Percentiles rank a stretch among this genome's conserved stretches.
Conservation (phyloP, 2,888 invertebrate species). For the Athetis lepigone region DNA sequence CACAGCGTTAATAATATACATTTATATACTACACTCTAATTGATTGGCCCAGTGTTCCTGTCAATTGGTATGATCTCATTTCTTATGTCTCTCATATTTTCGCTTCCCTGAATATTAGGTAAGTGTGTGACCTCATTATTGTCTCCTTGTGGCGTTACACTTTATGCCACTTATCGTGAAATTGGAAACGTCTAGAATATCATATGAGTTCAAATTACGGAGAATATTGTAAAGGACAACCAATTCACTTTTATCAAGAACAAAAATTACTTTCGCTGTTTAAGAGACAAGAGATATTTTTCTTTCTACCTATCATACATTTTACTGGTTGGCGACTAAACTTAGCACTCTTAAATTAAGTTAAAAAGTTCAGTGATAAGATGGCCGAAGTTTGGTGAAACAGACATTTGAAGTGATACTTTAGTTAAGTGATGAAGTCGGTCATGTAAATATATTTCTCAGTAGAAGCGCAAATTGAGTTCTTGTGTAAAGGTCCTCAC, state of each 20-base stretch:
- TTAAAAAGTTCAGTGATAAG: conserved; percentile 20
- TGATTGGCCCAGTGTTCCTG: not conserved
- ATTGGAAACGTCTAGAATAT: conserved; percentile 14
- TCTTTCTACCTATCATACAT: not conserved
- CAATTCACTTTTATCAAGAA: not conserved
- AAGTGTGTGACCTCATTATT: conserved; percentile 26
- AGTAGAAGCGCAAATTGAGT: conserved; percentile 2
- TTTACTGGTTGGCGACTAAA: not conserved
- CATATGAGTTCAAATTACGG: conserved; percentile 19
- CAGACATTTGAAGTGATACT: conserved; percentile 39
- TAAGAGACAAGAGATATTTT: not conserved
- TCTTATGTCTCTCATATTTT: conserved; percentile 15
- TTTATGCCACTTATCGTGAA: conserved; percentile 23
- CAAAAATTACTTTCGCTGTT: conserved; percentile 3
- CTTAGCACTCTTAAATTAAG: conserved; percentile 8
- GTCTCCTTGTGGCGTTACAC: conserved; percentile 7
- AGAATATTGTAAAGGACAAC: not conserved
- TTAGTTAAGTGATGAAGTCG: conserved; percentile 15
- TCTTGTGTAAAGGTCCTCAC: conserved; percentile 9
- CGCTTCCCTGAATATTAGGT: conserved; percentile 12
- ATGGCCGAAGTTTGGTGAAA: conserved; percentile 29
- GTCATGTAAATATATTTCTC: conserved; percentile 37
- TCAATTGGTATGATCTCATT: conserved; percentile 11
- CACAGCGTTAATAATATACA: not conserved
- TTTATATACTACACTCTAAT: conserved; percentile 3